phyloP scores from a whole-genome alignment of 2,113 vertebrate species.

The Dryoscopus gambensis region DNA sequence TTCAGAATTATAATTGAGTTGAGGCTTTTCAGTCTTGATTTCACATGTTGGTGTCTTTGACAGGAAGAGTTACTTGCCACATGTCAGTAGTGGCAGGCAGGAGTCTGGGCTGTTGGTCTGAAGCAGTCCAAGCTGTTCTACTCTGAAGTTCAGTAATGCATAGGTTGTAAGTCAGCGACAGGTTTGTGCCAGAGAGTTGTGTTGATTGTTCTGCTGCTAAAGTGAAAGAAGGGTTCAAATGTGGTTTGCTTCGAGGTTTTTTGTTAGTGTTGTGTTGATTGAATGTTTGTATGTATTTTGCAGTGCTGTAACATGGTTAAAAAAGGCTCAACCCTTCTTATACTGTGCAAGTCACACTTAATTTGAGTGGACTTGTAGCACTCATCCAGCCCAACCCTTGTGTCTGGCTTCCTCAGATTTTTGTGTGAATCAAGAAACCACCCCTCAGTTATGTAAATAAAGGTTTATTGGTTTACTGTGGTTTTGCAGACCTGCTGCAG shows the following conservation, averaged over 20 bases:
- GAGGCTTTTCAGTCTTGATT: neutral
- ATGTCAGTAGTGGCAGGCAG: neutral
- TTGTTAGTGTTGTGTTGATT: neutral
- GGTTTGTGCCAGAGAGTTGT: neutral
- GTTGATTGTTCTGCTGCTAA: neutral
- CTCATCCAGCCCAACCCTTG: neutral
- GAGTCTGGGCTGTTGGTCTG: neutral
- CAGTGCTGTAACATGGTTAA: neutral
- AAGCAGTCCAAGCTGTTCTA: neutral
- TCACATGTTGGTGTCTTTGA: neutral
- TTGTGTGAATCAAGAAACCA: neutral
- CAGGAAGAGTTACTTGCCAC: neutral
- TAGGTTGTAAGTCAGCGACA: neutral
- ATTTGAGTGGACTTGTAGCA: neutral
- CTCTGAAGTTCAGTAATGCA: neutral
- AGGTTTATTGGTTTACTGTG: neutral
- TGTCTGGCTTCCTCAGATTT: neutral
- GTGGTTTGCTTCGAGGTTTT: neutral
- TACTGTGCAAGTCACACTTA: neutral
- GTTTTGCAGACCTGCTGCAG: neutral
- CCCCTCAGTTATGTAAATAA: neutral
- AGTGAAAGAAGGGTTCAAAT: neutral
- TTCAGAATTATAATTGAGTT: neutral
- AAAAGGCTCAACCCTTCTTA: neutral
- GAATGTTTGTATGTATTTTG: neutral